phyloP scores from a whole-genome alignment of 2,888 invertebrate genomes.

The Flabesymbios commensalis region DNA sequence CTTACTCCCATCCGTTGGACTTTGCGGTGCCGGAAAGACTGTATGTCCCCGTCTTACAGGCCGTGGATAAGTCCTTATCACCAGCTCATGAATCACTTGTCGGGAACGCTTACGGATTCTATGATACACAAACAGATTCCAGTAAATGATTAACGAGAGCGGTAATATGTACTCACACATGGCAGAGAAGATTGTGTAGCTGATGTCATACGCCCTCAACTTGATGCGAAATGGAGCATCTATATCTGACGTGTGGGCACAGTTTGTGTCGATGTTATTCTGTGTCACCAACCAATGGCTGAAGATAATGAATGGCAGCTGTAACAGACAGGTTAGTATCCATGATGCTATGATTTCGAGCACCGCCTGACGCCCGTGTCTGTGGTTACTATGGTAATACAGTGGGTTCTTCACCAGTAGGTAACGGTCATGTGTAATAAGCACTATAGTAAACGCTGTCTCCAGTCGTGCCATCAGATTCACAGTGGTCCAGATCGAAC shows the following conservation, averaged over 20 bases:
- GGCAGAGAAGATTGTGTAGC: constrained; percentile 36
- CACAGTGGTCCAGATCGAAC: constrained; percentile 36
- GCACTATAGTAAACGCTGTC: constrained; percentile 38
- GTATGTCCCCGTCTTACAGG: too few relatives aligned
- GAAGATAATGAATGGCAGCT: constrained; percentile 5
- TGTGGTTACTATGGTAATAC: constrained; percentile 29
- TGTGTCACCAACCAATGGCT: background rate
- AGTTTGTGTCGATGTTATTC: background rate
- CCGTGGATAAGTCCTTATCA: too few relatives aligned
- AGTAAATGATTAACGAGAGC: constrained; percentile 35
- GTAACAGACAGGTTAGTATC: background rate
- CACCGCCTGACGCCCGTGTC: constrained; percentile 5
- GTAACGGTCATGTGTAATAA: constrained; percentile 42
- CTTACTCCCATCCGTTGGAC: background rate
- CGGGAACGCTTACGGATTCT: background rate
- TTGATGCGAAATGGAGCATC: constrained; percentile 10
- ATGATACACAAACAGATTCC: constrained; percentile 10
- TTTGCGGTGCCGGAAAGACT: background rate
- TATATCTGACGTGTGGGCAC: background rate
- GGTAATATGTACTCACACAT: constrained; percentile 41
- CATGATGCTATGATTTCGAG: background rate
- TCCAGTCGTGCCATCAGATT: constrained; percentile 41
- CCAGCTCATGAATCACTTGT: background rate
- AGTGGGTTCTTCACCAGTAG: constrained; percentile 36
- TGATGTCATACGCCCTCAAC: constrained; percentile 16